Conservation (phyloP, 2,113 vertebrate species). For the Isichthys henryi region DNA sequence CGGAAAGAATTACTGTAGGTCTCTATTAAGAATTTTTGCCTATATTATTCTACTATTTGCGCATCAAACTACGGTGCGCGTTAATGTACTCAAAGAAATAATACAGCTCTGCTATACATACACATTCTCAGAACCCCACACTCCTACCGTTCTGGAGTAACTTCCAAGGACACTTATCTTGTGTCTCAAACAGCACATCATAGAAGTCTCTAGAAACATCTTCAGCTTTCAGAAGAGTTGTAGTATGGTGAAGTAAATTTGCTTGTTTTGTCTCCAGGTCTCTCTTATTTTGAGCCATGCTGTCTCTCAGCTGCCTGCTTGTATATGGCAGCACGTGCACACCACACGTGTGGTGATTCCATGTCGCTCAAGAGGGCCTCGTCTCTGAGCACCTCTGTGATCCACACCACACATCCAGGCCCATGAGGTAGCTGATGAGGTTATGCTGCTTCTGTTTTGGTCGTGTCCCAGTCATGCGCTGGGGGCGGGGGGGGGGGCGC, state of each 20-base stretch:
- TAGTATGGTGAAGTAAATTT: not conserved
- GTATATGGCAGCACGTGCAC: not conserved
- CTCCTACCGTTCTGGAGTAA: not conserved
- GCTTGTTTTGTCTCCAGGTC: not conserved
- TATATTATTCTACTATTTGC: not conserved
- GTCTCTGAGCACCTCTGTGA: not conserved
- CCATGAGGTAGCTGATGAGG: not conserved
- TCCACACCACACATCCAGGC: not conserved
- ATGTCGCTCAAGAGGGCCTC: not conserved
- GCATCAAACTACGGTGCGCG: not conserved
- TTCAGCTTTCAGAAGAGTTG: not conserved
- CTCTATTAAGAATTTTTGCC: not conserved
- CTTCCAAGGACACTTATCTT: not conserved
- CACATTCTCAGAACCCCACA: not conserved
- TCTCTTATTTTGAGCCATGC: not conserved
- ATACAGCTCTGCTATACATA: not conserved
- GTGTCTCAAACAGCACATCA: not conserved
- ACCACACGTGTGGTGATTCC: not conserved
- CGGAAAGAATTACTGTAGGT: not conserved
- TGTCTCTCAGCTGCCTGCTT: not conserved
- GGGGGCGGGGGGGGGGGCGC: too few species aligned
- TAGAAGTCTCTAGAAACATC: not conserved
- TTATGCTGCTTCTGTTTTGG: constrained; percentile 22
- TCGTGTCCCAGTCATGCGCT: constrained; percentile 60
- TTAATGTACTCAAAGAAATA: not conserved